Percentiles rank a stretch among this genome's conserved stretches.
phyloP scores from a whole-genome alignment of 1,140 invertebrate genomes.

The Saccostrea cuccullata region DNA sequence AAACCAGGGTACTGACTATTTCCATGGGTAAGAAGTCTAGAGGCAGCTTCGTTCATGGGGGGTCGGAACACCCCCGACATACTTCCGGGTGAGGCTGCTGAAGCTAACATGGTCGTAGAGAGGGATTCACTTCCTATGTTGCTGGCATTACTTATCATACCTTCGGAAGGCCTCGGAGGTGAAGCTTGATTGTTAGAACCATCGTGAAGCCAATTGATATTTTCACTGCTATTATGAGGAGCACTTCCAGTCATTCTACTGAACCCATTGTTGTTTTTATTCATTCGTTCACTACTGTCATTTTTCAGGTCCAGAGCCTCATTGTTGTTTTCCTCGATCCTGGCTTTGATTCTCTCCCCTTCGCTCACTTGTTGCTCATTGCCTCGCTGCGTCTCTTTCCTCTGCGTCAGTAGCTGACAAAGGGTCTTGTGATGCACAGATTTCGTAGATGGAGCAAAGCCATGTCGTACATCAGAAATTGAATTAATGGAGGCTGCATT shows the following conservation, averaged over 20 bases:
- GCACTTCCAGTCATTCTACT: slow-evolving; percentile 65
- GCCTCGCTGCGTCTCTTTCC: neutral
- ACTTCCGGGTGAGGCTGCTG: slow-evolving; percentile 57
- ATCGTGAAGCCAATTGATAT: slow-evolving; percentile 56
- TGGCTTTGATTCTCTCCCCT: slow-evolving; percentile 12
- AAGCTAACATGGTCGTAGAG: slow-evolving; percentile 61
- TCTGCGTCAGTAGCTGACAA: slow-evolving; percentile 26
- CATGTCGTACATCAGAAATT: slow-evolving; percentile 21
- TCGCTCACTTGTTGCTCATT: neutral
- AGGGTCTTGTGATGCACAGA: slow-evolving; percentile 25
- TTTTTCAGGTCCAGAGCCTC: slow-evolving; percentile 29
- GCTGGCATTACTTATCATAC: slow-evolving; percentile 62
- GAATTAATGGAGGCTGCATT: slow-evolving; percentile 13
- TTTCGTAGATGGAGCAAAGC: neutral
- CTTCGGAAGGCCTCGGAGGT: slow-evolving; percentile 58
- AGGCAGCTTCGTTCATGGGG: slow-evolving; percentile 59
- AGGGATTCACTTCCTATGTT: slow-evolving; percentile 43
- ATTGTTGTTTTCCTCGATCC: slow-evolving; percentile 21
- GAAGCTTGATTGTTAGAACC: slow-evolving; percentile 53
- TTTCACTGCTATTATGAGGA: slow-evolving; percentile 49
- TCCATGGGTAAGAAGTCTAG: slow-evolving; percentile 55
- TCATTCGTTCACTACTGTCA: slow-evolving; percentile 50
- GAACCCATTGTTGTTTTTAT: slow-evolving; percentile 57
- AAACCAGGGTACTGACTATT: slow-evolving; percentile 35
- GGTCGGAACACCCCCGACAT: slow-evolving; percentile 63